phyloP scores from a whole-genome alignment of 2,888 invertebrate species.

The Lathronympha strigana region DNA sequence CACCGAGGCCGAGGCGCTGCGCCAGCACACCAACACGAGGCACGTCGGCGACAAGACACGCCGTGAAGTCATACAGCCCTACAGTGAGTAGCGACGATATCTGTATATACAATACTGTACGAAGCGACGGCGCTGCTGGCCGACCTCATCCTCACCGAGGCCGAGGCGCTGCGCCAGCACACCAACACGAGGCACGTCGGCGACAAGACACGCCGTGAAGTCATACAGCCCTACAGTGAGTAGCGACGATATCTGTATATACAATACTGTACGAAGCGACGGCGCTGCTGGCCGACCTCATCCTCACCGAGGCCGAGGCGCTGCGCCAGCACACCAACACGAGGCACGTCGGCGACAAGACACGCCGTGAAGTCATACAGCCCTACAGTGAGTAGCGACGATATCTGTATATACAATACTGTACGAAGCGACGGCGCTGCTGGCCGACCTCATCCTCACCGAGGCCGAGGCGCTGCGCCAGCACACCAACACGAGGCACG shows the following conservation, averaged over 20 bases:
- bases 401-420: too few relatives aligned
- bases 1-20: conserved; percentile 53
- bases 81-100: conserved; percentile 76
- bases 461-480: conserved; percentile 52
- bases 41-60: conserved; percentile 87
- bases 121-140: conserved; percentile 60
- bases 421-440: conserved; percentile 53
- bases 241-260: conserved; percentile 40
- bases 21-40: conserved; percentile 44
- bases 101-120: too few relatives aligned
- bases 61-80: conserved; percentile 86
- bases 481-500: conserved; percentile 52
- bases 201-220: conserved; percentile 86
- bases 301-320: conserved; percentile 56
- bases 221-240: conserved; percentile 88
- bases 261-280: too few relatives aligned
- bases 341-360: conserved; percentile 84
- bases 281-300: conserved; percentile 62
- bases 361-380: conserved; percentile 86
- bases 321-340: conserved; percentile 47
- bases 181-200: conserved; percentile 74
- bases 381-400: conserved; percentile 83
- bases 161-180: conserved; percentile 48
- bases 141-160: conserved; percentile 58
- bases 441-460: conserved; percentile 61